Evolutionary conservation across 2,113 vertebrate genomes (phyloP).

Genomic region (Emydocephalus ijimae): DNA sequence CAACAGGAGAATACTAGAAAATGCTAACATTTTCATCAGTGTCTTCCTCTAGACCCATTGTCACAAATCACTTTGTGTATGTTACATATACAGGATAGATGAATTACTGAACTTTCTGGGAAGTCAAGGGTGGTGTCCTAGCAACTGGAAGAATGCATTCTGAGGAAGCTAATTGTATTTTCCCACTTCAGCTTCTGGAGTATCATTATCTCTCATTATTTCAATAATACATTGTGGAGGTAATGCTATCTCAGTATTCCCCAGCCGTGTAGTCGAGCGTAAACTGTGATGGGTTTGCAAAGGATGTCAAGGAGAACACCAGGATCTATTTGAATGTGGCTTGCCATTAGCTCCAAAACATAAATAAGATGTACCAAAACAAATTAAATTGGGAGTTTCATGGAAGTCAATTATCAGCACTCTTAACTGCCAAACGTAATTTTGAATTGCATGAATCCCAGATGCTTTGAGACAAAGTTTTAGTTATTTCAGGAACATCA

Average conservation of each 20-base stretch:
- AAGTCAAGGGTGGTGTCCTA: slow-evolving; percentile 43
- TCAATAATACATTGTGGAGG: slow-evolving; percentile 66
- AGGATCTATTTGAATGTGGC: slow-evolving; percentile 40
- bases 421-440: slow-evolving; percentile 27
- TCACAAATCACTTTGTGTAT: neutral
- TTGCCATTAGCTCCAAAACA: slow-evolving; percentile 50
- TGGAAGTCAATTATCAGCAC: slow-evolving; percentile 29
- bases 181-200: slow-evolving; percentile 62
- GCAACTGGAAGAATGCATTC: slow-evolving; percentile 53
- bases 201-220: slow-evolving; percentile 65
- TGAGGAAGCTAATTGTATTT: slow-evolving; percentile 65
- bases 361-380: slow-evolving; percentile 25
- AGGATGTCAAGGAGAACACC: slow-evolving; percentile 30
- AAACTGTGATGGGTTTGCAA: neutral
- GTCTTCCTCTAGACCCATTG: neutral
- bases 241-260: slow-evolving; percentile 64
- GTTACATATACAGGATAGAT: neutral
- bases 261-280: slow-evolving; percentile 40
- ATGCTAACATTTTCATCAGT: neutral
- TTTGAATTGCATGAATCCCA: slow-evolving; percentile 22
- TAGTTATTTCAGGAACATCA: slow-evolving; percentile 6
- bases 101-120: slow-evolving; percentile 41
- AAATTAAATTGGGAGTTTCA: slow-evolving; percentile 32
- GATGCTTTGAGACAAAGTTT: slow-evolving; percentile 7
- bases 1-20: neutral